Evolutionary conservation across 1,140 invertebrate species (phyloP), one percentile per base, ranked within the genome.

Genomic region (Mesaphorura yosii): DNA sequence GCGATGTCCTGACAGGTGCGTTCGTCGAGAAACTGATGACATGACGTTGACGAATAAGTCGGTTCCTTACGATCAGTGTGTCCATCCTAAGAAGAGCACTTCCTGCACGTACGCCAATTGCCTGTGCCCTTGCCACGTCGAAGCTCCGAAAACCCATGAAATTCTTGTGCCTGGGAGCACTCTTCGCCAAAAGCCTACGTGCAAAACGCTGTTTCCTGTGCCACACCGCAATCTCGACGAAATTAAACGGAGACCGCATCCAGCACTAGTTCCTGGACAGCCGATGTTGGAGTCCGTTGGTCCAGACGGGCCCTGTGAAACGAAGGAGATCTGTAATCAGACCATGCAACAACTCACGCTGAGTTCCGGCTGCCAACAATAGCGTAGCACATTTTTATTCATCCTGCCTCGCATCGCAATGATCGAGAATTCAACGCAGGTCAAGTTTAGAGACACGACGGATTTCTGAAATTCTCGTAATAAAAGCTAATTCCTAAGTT

Each of bases 11-110:
- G 17, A 3, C 4, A 19, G 42, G 6, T 45, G 40, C n/a, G 17
- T 54, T 15, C 7, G 17, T 2, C 28, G 19, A 37, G 57, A 42
- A 23, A 55, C 15, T 0, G 47, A 51, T 47, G 48, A 47, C 41
- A 55, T 58, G 51, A n/a, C 25, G 12, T 23, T 58, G 3, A 27
- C 26, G 12, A 48, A 37, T 44, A 55, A 46, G 29, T 48, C 57
- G 1, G 39, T 40, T 4, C 22, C 37, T 15, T 53, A 48, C 44
- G 51, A 42, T 37, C 29, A 53, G 3, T 46, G 46, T n/a, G 23
- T 23, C 12, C 29, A 27, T 27, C 25, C 4, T 7, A 28, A 27
- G 10, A 46, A 28, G 29, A 27, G 10, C 6, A 20, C 25, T 19
- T 27, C 44, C 4, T 22, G 25, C 23, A 19, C 10, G 7, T 46